phyloP scores from a whole-genome alignment of 2,888 invertebrate genomes.

The Drosophila mercatorum region DNA sequence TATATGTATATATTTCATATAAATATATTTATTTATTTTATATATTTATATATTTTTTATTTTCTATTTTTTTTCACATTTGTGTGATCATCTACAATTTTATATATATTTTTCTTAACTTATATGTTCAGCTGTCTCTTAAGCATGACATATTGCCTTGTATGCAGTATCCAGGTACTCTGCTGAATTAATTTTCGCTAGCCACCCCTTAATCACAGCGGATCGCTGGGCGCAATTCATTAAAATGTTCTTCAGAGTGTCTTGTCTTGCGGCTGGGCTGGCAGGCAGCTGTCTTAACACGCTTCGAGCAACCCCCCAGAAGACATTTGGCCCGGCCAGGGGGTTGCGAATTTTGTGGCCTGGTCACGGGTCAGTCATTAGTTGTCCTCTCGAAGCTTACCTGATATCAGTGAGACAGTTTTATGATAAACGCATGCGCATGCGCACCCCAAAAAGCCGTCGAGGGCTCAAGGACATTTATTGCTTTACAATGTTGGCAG shows the following conservation, averaged over 20 bases:
- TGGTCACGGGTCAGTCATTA: constrained; percentile 69
- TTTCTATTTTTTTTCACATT: background rate
- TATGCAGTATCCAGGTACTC: background rate
- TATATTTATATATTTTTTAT: background rate
- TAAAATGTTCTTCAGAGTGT: constrained; percentile 45
- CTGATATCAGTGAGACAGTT: constrained; percentile 43
- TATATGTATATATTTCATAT: too few species aligned
- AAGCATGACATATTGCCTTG: background rate
- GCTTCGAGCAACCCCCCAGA: constrained; percentile 50
- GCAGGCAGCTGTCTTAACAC: constrained; percentile 61
- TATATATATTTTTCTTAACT: background rate
- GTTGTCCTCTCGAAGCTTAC: constrained; percentile 54
- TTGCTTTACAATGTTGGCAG: constrained; percentile 67
- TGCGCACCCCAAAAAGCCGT: constrained; percentile 31
- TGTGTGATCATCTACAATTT: background rate
- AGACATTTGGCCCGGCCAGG: constrained; percentile 37
- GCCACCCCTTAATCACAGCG: constrained; percentile 55
- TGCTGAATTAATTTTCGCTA: background rate
- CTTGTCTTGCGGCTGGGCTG: constrained; percentile 43
- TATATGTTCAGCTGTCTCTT: background rate
- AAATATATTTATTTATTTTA: too few species aligned
- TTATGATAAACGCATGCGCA: constrained; percentile 25
- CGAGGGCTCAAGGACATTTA: constrained; percentile 44
- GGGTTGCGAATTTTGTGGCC: constrained; percentile 55
- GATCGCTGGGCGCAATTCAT: constrained; percentile 63